phyloP scores from a whole-genome alignment of 2,797 vertebrate species.

The Yasuhikotakia modesta region DNA sequence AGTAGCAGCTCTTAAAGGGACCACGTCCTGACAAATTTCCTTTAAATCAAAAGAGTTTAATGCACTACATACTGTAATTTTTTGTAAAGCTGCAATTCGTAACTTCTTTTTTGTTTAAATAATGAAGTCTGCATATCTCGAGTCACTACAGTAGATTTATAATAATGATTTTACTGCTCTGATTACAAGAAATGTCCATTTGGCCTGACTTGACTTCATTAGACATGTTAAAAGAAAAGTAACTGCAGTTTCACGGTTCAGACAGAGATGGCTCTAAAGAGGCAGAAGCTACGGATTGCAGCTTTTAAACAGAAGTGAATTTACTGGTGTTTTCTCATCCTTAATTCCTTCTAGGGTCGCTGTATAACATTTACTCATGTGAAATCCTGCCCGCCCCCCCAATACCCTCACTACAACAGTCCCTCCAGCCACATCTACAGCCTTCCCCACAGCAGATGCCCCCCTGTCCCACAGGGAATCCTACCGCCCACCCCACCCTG shows the following conservation, averaged over 20 bases:
- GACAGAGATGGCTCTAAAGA: too few relatives aligned
- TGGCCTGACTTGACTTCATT: too few relatives aligned
- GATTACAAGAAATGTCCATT: too few relatives aligned
- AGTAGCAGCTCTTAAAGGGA: not conserved
- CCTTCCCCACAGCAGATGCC: conserved; percentile 70
- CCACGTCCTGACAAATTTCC: too few relatives aligned
- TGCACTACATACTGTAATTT: too few relatives aligned
- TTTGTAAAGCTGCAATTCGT: not conserved
- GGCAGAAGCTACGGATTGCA: too few relatives aligned
- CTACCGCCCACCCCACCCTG: conserved; percentile 63
- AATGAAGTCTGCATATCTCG: too few relatives aligned
- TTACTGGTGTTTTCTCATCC: not conserved
- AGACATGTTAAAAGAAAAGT: too few relatives aligned
- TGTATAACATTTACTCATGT: conserved; percentile 92
- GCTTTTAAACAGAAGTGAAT: not conserved
- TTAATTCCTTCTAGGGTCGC: conserved; percentile 79
- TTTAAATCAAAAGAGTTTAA: not conserved
- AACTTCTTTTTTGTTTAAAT: too few relatives aligned
- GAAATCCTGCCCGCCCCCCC: conserved; percentile 79
- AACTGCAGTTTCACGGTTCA: too few relatives aligned
- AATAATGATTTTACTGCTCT: too few relatives aligned
- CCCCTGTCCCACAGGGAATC: conserved; percentile 66
- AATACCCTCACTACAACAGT: conserved; percentile 88
- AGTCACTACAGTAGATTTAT: too few relatives aligned
- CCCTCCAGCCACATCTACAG: conserved; percentile 84